Evolutionary conservation across 2,113 vertebrate species (phyloP).

Genomic region (Apus apus): DNA sequence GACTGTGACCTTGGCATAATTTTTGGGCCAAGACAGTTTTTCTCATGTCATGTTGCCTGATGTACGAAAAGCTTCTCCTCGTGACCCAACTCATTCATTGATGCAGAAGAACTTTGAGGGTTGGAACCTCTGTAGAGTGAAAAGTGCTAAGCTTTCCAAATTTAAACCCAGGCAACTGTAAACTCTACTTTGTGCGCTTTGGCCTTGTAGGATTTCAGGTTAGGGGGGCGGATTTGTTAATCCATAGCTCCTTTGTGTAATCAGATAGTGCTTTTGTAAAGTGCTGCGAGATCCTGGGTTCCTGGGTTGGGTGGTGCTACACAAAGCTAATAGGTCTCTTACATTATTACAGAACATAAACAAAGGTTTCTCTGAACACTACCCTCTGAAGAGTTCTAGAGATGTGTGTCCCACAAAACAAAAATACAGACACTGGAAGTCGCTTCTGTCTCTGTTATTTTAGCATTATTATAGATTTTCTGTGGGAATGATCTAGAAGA

Average conservation of each 20-base stretch:
- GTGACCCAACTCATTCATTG: accelerated
- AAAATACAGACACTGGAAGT: neutral
- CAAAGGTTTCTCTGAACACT: neutral
- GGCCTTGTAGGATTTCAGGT: neutral
- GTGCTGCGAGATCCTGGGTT: neutral
- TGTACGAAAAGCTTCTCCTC: neutral
- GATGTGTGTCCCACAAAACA: neutral
- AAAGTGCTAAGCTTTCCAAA: neutral
- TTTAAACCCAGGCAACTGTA: neutral
- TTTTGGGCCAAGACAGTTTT: neutral
- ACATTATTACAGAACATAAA: neutral
- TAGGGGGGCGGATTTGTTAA: neutral
- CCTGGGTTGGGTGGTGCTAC: neutral
- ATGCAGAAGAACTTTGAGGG: neutral
- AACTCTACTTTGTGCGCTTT: neutral
- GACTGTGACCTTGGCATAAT: neutral
- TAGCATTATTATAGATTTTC: neutral
- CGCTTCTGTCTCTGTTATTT: neutral
- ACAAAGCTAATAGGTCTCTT: neutral
- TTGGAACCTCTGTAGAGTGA: neutral
- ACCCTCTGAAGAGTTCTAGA: neutral
- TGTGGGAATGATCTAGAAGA: neutral
- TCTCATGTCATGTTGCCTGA: neutral
- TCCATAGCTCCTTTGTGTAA: neutral
- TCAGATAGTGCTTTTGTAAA: neutral